Evolutionary conservation across 2,888 invertebrate genomes (phyloP).

Genomic region (Trissonchulus sp.): DNA sequence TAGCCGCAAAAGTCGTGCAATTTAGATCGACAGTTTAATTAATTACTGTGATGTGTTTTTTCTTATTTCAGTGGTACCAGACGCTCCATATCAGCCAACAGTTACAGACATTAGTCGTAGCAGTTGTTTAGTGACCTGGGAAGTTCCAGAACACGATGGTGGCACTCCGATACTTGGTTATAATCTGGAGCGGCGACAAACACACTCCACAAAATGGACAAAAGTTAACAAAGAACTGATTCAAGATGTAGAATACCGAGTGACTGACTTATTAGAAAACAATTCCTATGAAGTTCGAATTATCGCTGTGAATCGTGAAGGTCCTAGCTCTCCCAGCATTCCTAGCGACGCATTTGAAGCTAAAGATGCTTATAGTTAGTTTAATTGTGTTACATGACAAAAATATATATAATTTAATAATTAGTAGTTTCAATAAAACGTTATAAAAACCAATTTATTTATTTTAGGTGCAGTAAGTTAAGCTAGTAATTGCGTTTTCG

Average conservation of each 20-base stretch:
- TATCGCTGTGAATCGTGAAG: slow-evolving; percentile 81
- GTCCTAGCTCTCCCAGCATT: slow-evolving; percentile 73
- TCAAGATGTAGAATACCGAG: slow-evolving; percentile 67
- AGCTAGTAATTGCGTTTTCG: no score
- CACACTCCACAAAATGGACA: background rate
- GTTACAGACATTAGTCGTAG: slow-evolving; percentile 60
- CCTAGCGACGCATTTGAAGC: slow-evolving; percentile 65
- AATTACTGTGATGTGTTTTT: no score
- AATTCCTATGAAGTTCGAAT: slow-evolving; percentile 80
- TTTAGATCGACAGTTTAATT: no score
- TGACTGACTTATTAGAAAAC: slow-evolving; percentile 78
- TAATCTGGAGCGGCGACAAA: slow-evolving; percentile 26
- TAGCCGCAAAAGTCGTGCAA: no score
- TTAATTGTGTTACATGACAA: no score
- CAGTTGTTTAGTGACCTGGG: slow-evolving; percentile 60
- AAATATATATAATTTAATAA: no score
- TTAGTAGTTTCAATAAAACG: no score
- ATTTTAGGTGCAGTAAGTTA: no score
- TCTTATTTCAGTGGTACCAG: slow-evolving; percentile 59
- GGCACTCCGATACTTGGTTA: slow-evolving; percentile 64
- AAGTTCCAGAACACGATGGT: slow-evolving; percentile 69
- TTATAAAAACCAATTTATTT: no score
- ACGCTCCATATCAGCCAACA: slow-evolving; percentile 77
- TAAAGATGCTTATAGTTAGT: slow-evolving; percentile 57
- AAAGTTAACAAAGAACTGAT: slow-evolving; percentile 61